Base-by-base conservation (phyloP, 2,888 invertebrate species). In the Anagyrus pseudococci region DNA sequence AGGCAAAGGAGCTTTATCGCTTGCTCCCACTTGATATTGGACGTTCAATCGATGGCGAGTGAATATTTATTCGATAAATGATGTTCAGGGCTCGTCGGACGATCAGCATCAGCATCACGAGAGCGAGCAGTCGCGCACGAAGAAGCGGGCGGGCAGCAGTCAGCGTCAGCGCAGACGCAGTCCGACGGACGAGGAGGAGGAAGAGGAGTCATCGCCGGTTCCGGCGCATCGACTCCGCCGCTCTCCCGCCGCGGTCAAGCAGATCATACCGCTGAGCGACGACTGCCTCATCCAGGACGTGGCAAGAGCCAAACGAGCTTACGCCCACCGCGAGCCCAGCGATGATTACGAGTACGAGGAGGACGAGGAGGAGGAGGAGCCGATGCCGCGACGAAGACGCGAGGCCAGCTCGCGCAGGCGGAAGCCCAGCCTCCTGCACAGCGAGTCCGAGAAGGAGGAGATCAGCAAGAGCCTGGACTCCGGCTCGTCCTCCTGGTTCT, bases 181-280 rank as follows among this genome's bases (percentile, higher is more conserved):
- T 7, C 62, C 46, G 1, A 68, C 69, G 1, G 70, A 70, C 22
- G 69, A 70, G n/a, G 71, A 69, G 10, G 62, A 59, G 41, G 58
- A 44, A 7, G 52, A 56, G 40, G 50, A 48, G 29, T 29, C 54
- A 56, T 10, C 19, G 15, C 10, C 33, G 37, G 23, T 20, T 22
- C 13, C 47, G 26, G 40, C 53, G 56, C 6, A 3, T 10, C n/a
- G 29, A 62, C 66, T 8, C 48, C 47, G 47, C 20, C 47, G 47
- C 49, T 73, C 73, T 3, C 60, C 59, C 1, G 52, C 69, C 1
- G 53, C 69, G 1, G 76, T 73, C 54, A 80, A 81, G 29, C 76
- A 79, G 46, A 77, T 80, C 22, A 80, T 81, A 25, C 79, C 77
- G 0, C 57, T 81, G 44, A 76, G 40, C 25, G 63, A 72, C 26